Evolutionary conservation across 1,140 invertebrate genomes (phyloP).

Genomic region (Anastrepha obliqua): DNA sequence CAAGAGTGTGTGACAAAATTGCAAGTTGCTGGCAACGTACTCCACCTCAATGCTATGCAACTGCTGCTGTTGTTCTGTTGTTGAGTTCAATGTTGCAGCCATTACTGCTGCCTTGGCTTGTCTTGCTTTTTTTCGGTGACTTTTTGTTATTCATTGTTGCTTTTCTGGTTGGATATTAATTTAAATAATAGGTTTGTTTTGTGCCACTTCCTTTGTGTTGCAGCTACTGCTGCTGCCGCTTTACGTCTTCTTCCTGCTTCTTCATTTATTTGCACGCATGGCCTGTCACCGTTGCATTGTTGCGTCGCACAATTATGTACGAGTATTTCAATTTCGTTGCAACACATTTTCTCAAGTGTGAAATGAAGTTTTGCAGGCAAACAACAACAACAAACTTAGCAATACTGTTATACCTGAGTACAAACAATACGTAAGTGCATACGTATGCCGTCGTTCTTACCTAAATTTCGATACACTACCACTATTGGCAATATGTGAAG

Average conservation of each 20-base stretch:
- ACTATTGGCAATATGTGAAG: neutral
- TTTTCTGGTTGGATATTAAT: constrained; percentile 37
- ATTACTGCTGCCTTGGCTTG: neutral
- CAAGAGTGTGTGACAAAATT: constrained; percentile 33
- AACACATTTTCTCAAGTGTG: constrained; percentile 32
- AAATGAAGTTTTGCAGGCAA: constrained; percentile 29
- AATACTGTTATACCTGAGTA: neutral
- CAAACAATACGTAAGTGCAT: neutral
- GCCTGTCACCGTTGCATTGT: neutral
- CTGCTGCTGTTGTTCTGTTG: neutral
- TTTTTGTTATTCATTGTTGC: constrained; percentile 16
- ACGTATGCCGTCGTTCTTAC: neutral
- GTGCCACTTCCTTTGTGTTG: neutral
- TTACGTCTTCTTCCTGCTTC: neutral
- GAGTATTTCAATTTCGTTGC: constrained; percentile 29
- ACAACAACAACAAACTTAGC: neutral
- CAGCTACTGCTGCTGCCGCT: neutral
- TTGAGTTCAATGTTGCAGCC: neutral
- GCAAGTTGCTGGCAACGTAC: neutral
- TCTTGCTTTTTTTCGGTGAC: neutral
- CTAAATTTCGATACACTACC: neutral
- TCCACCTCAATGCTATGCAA: neutral
- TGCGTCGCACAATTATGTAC: constrained; percentile 34
- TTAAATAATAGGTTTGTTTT: constrained; percentile 43
- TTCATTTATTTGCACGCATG: constrained; percentile 24